These are phyloP conservation scores for Rhopalosiphum maidis DNA, from an alignment of 1,140 invertebrate species.

Conservation along the genomic window DNA sequence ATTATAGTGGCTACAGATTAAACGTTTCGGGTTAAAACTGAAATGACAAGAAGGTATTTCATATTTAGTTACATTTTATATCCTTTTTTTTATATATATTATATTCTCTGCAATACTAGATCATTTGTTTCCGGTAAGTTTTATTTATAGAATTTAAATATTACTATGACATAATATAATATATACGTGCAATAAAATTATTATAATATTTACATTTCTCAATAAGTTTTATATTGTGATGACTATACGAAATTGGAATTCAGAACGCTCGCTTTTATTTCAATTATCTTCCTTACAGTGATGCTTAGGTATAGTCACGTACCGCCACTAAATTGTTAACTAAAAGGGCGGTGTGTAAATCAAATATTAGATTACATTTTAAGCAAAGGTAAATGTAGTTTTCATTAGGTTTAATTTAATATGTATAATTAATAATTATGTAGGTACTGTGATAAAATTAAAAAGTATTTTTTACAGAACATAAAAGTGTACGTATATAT, in stretches of 20 bases:
- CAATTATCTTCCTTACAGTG: background rate
- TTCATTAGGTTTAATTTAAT: background rate
- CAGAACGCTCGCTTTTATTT: background rate
- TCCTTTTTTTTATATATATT: too few species aligned
- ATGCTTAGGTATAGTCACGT: background rate
- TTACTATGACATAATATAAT: background rate
- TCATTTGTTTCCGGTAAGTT: too few species aligned
- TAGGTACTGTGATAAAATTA: background rate
- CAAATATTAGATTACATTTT: background rate
- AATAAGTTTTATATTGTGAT: too few species aligned
- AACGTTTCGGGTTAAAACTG: too few species aligned
- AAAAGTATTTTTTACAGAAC: background rate
- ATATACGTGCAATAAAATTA: too few species aligned
- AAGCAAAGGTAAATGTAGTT: background rate
- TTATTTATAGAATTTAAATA: background rate
- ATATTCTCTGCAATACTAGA: too few species aligned
- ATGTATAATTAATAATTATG: background rate
- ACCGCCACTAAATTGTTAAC: background rate
- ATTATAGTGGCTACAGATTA: too few species aligned
- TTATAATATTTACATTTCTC: background rate
- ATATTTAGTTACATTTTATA: too few species aligned
- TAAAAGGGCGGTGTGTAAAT: background rate
- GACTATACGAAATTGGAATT: background rate
- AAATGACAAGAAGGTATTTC: too few species aligned
- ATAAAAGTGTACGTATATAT: background rate